Percentiles rank a stretch among this genome's conserved stretches.
These are phyloP conservation scores for Apodemus agrarius DNA, from an alignment of 2,797 vertebrate species.

Conservation along the genomic window DNA sequence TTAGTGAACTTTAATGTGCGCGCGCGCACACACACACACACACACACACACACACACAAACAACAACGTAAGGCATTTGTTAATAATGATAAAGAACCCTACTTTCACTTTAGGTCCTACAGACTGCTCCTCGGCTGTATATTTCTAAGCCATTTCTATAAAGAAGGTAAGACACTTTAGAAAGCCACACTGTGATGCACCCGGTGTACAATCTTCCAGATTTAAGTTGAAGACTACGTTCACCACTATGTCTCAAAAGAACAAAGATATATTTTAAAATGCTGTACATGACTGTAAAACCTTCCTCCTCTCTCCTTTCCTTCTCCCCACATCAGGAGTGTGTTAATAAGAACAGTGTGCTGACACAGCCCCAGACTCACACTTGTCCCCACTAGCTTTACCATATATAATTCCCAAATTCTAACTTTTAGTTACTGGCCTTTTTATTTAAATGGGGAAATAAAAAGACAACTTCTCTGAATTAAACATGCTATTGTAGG, in stretches of 20 bases:
- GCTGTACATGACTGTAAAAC: conserved; percentile 47
- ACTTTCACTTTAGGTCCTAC: background rate
- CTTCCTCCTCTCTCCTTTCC: conserved; percentile 12
- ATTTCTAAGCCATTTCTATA: conserved; percentile 57
- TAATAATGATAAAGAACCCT: conserved; percentile 14
- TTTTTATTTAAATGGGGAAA: conserved; percentile 46
- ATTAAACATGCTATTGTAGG: conserved; percentile 47
- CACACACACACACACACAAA: background rate
- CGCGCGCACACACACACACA: no score
- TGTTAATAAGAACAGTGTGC: conserved; percentile 39
- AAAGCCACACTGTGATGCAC: conserved; percentile 50
- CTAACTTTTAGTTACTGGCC: background rate
- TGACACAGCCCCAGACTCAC: conserved; percentile 37
- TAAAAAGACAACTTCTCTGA: conserved; percentile 28
- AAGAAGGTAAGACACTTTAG: conserved; percentile 42
- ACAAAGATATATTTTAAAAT: conserved; percentile 52
- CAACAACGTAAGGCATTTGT: background rate
- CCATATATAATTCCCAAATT: conserved; percentile 49
- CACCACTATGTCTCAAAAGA: conserved; percentile 44
- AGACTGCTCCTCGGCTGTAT: background rate
- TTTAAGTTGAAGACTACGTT: conserved; percentile 40
- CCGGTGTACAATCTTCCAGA: conserved; percentile 37
- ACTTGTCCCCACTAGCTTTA: conserved; percentile 31
- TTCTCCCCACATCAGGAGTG: background rate
- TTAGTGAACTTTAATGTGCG: background rate